A percentile compares a stretch with the other conserved stretches of the same genome.
Evolutionary conservation across 2,113 vertebrate genomes (phyloP).

Genomic region (Ictalurus furcatus): DNA sequence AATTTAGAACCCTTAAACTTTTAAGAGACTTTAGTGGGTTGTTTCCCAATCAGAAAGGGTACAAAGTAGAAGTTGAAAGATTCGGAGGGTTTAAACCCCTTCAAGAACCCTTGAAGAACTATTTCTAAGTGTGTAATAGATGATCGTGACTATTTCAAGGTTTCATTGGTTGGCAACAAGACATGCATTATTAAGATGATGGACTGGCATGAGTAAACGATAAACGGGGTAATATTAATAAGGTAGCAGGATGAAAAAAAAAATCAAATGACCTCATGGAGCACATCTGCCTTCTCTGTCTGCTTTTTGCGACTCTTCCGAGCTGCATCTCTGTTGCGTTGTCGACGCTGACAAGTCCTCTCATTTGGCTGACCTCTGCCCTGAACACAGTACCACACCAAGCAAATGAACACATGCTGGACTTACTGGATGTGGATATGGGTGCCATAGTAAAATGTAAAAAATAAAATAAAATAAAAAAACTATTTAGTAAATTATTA

Average conservation of each 20-base stretch:
- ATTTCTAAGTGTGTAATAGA: not conserved
- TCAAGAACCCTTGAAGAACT: not conserved
- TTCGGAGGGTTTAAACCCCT: not conserved
- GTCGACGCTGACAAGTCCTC: slow-evolving; percentile 60
- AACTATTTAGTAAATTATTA: not conserved
- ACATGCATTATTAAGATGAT: not conserved
- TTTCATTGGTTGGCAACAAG: not conserved
- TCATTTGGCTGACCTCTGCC: slow-evolving; percentile 20
- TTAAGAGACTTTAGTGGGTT: not conserved
- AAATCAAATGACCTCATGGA: slow-evolving; percentile 75
- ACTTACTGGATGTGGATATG: not conserved
- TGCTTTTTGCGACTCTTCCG: slow-evolving; percentile 80
- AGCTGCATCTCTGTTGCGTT: slow-evolving; percentile 76
- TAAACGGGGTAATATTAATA: not conserved
- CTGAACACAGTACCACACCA: slow-evolving; percentile 45
- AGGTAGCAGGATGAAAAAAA: too few species aligned
- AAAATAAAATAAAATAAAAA: not conserved
- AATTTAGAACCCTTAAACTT: not conserved
- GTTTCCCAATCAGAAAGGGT: not conserved
- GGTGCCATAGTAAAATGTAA: not conserved
- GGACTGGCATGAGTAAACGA: not conserved
- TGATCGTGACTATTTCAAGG: too few species aligned
- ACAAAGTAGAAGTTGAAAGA: not conserved
- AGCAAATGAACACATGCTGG: not conserved
- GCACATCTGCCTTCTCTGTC: slow-evolving; percentile 76